Conservation (phyloP, 2,113 vertebrate genomes). For the Leptosomus discolor region DNA sequence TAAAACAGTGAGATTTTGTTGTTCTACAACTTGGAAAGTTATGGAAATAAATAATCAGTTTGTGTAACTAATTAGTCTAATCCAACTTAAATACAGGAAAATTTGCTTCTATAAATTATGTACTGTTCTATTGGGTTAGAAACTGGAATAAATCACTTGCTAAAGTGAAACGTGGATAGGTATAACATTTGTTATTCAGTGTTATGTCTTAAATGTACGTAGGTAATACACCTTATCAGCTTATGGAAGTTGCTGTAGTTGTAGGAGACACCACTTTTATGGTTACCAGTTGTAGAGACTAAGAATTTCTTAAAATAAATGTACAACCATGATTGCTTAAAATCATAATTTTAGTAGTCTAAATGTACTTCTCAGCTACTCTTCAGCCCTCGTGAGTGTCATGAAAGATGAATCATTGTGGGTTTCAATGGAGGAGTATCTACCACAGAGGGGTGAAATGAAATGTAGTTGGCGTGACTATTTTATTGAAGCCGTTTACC, state of each 20-base stretch:
- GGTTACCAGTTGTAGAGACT: not conserved
- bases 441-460: not conserved
- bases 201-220: not conserved
- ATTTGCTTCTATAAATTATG: not conserved
- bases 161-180: not conserved
- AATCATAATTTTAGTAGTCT: not conserved
- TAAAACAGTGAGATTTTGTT: not conserved
- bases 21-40: not conserved
- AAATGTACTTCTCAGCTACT: not conserved
- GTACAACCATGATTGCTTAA: not conserved
- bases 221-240: not conserved
- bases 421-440: slow-evolving; percentile 24
- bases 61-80: not conserved
- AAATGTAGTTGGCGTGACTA: not conserved
- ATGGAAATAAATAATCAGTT: not conserved
- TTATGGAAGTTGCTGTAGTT: not conserved
- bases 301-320: not conserved
- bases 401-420: not conserved
- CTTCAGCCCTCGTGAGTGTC: not conserved
- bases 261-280: not conserved
- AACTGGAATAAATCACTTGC: not conserved
- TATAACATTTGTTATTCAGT: not conserved
- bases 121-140: not conserved
- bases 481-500: not conserved
- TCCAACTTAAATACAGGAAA: not conserved